Evolutionary conservation across 2,113 vertebrate species (phyloP).

Genomic region (Nothoprocta perdicaria): DNA sequence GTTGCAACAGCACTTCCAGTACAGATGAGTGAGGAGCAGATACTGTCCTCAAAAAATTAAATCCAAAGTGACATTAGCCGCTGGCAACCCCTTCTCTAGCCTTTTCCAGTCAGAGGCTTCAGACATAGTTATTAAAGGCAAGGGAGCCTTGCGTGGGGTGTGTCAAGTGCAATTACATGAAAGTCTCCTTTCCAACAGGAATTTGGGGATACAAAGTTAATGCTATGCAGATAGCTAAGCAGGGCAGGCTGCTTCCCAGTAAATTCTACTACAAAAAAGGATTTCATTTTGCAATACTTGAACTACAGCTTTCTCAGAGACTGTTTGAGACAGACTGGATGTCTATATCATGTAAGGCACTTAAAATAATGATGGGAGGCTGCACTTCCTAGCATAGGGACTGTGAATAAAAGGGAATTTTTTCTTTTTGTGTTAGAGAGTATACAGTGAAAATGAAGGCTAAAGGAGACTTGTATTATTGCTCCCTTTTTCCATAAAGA

Average conservation of each 20-base stretch:
- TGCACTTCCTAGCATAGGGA: neutral
- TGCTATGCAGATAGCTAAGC: neutral
- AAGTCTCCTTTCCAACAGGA: neutral
- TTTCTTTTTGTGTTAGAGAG: neutral
- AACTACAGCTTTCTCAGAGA: conserved; percentile 32
- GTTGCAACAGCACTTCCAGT: neutral
- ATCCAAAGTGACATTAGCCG: conserved; percentile 42
- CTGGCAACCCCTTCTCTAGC: conserved; percentile 11
- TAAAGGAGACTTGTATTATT: neutral
- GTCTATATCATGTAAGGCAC: neutral
- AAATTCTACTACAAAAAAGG: neutral
- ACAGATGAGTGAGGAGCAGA: neutral
- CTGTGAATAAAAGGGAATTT: neutral
- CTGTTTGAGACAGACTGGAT: neutral
- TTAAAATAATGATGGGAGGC: neutral
- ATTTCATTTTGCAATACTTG: conserved; percentile 3
- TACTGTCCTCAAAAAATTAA: neutral
- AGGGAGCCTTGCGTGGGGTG: neutral
- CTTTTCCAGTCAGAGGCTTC: conserved; percentile 9
- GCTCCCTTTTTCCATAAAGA: neutral
- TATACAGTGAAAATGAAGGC: neutral
- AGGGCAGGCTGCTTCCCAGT: neutral
- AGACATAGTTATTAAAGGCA: neutral
- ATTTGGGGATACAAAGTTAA: conserved; percentile 32
- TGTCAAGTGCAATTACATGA: conserved; percentile 38